Evolutionary conservation across 1,140 invertebrate genomes (phyloP).

Genomic region (Periplaneta americana): DNA sequence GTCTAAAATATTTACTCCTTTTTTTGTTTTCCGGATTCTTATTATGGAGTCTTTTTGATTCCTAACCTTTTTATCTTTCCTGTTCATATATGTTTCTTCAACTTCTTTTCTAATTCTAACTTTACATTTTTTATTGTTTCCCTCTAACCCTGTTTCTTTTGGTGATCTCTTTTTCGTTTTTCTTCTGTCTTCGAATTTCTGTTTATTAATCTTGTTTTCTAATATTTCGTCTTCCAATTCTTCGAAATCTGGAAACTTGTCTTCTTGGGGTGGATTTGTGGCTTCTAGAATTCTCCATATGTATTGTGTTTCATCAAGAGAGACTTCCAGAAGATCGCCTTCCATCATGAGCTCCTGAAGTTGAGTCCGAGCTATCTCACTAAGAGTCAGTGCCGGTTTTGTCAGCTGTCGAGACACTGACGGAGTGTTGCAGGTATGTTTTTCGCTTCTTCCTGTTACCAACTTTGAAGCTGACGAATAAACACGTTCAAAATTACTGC

Average conservation of each 20-base stretch:
- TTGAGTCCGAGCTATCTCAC: constrained; percentile 33
- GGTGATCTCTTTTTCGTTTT: neutral
- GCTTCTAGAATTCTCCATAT: constrained; percentile 76
- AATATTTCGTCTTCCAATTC: constrained; percentile 5
- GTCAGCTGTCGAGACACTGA: constrained; percentile 38
- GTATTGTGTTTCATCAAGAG: constrained; percentile 76
- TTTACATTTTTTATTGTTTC: constrained; percentile 1
- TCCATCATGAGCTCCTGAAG: constrained; percentile 87
- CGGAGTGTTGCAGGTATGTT: constrained; percentile 43
- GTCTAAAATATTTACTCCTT: neutral
- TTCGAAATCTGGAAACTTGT: constrained; percentile 39
- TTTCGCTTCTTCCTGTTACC: constrained; percentile 30
- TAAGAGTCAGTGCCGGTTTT: constrained; percentile 42
- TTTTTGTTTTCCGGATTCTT: neutral
- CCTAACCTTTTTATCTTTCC: constrained; percentile 24
- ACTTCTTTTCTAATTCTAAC: constrained; percentile 18
- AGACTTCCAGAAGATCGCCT: constrained; percentile 83
- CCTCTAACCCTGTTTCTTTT: neutral
- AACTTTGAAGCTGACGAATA: constrained; percentile 42
- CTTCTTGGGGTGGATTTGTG: constrained; percentile 37
- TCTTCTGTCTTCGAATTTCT: neutral
- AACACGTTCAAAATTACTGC: constrained; percentile 41
- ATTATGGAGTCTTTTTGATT: constrained; percentile 15
- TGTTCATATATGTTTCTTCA: constrained; percentile 20
- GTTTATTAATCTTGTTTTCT: neutral